Base-by-base conservation (phyloP, 2,888 invertebrate genomes). In the Agrenia bidenticulata region DNA sequence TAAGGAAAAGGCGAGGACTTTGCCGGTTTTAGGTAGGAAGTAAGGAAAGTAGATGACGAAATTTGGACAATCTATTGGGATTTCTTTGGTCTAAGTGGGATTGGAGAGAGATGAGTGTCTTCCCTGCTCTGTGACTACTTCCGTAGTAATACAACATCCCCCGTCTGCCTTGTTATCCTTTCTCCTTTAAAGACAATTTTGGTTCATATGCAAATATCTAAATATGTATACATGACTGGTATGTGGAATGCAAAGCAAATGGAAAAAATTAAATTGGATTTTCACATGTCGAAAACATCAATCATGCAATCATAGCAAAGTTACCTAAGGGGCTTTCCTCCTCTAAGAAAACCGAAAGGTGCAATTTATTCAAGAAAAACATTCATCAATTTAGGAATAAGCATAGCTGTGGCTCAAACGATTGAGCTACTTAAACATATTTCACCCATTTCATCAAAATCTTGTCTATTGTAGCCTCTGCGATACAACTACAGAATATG, bases 201-300 rank as follows among this genome's bases (percentile, higher is more conserved):
- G 11, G 32, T 32, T 32, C 32, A 32, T 7, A 32, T 32, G 32
- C 11, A 32, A 32, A 32, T 32, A 32, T 32, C 4, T 32, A 4
- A 32, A 32, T 7, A 32, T 32, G 32, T 32, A 32, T 32, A 32
- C 32, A 32, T 32, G 24, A 27, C 32, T 32, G n/a, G 45, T 15
- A 15, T 19, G 19, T 45, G 1, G 5, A 59, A 49, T 59, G 53
- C 39, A 59, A 59, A 32, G 55, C 39, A 58, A 64, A 64, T 62
- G 55, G 51, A 61, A 67, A 63, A 71, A 66, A 68, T 58, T 54
- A 68, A 60, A 65, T 64, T 64, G 64, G 63, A 64, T 68, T 68
- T 60, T 50, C 62, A 64, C 57, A 63, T 65, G 69, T 67, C 68
- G 61, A 70, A 68, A 63, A 57, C 70, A 73, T 73, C 73, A 68